These are phyloP conservation scores for Meloidogyne exigua DNA, from an alignment of 1,140 invertebrate species.

Conservation along the genomic window DNA sequence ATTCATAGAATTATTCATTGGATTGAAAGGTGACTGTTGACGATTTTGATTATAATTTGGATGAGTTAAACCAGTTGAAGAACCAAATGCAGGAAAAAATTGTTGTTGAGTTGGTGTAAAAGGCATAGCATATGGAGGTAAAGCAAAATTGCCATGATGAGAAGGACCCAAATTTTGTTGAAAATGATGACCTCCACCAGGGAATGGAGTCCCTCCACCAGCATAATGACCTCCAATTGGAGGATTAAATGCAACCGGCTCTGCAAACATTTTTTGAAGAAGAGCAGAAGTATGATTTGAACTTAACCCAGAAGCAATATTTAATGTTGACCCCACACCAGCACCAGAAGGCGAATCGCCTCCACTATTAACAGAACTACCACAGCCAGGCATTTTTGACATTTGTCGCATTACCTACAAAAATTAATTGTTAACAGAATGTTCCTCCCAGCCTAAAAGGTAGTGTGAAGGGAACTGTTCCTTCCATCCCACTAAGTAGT, in stretches of 20 bases:
- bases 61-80: not conserved
- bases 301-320: not conserved
- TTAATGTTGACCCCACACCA: not conserved
- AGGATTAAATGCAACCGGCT: not conserved
- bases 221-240: not conserved
- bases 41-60: not conserved
- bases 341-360: not conserved
- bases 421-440: not conserved
- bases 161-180: not conserved
- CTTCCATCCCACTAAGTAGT: too few relatives aligned
- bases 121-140: constrained; percentile 3
- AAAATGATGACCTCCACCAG: constrained; percentile 14
- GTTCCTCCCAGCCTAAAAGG: too few relatives aligned
- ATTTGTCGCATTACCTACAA: constrained; percentile 29
- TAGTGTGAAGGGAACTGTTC: too few relatives aligned
- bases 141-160: constrained; percentile 4
- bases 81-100: not conserved
- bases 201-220: not conserved
- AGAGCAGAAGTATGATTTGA: constrained; percentile 9
- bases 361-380: constrained; percentile 10
- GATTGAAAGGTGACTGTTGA: not conserved
- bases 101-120: not conserved
- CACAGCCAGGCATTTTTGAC: constrained; percentile 25
- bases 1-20: not conserved
- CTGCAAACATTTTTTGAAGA: constrained; percentile 21